phyloP scores from a whole-genome alignment of 1,140 invertebrate genomes.

The Drosophila truncata region DNA sequence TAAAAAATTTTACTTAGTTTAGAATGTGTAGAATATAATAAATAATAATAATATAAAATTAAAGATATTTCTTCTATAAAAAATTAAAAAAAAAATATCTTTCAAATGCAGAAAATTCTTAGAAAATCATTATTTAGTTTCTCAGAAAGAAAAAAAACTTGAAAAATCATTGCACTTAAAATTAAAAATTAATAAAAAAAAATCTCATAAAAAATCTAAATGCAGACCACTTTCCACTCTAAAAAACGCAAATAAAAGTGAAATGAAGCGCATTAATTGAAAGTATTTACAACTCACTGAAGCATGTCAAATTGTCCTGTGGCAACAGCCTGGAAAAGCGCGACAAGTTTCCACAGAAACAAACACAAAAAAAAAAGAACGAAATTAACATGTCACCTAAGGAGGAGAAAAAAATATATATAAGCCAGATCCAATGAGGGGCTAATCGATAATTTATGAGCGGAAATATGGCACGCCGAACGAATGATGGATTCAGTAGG shows the following conservation, averaged over 20 bases:
- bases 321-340: conserved; percentile 38
- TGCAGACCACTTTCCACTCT: neutral
- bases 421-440: conserved; percentile 31
- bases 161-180: neutral
- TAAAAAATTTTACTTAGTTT: neutral
- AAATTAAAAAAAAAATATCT: too few species aligned
- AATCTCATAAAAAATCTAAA: neutral
- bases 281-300: conserved; percentile 62
- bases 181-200: neutral
- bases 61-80: neutral
- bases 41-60: too few species aligned
- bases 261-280: conserved; percentile 57
- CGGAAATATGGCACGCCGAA: conserved; percentile 61
- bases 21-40: neutral
- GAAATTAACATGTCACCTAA: conserved; percentile 70
- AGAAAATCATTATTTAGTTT: neutral
- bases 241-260: conserved; percentile 30
- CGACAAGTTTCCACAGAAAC: conserved; percentile 42
- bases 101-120: neutral
- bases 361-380: conserved; percentile 35
- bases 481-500: conserved; percentile 45
- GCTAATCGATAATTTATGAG: conserved; percentile 80
- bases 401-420: conserved; percentile 15
- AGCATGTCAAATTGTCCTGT: conserved; percentile 43
- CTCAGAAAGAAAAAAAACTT: neutral